These are phyloP conservation scores for Crepidodera aurea DNA, from an alignment of 2,888 invertebrate species.

Conservation along the genomic window DNA sequence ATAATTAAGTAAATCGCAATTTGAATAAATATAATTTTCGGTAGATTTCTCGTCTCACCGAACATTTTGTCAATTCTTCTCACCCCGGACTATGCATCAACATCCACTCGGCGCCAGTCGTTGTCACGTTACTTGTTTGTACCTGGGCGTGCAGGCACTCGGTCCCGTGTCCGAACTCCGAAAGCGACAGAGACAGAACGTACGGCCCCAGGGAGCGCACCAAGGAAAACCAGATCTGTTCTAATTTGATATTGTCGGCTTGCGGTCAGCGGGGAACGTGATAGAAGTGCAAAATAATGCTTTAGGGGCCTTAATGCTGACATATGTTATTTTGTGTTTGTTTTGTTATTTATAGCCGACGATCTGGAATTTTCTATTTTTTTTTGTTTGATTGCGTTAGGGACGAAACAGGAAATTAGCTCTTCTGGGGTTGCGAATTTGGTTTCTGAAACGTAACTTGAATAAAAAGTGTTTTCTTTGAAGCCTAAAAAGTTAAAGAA, in stretches of 20 bases:
- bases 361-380: not conserved
- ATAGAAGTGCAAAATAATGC: slow-evolving; percentile 42
- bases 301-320: slow-evolving; percentile 40
- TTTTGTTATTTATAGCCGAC: slow-evolving; percentile 18
- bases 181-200: not conserved
- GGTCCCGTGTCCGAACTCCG: not conserved
- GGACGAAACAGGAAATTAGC: not conserved
- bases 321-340: slow-evolving; percentile 41
- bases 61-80: not conserved
- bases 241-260: slow-evolving; percentile 47
- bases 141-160: not conserved
- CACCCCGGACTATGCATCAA: not conserved
- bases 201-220: slow-evolving; percentile 22
- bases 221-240: slow-evolving; percentile 41
- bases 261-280: slow-evolving; percentile 42
- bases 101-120: not conserved
- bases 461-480: too few species aligned
- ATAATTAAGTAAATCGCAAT: too few species aligned
- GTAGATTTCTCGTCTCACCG: too few species aligned
- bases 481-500: too few species aligned
- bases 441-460: not conserved
- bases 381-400: slow-evolving; percentile 17
- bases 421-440: not conserved
- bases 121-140: not conserved
- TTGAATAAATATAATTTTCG: too few species aligned